Evolutionary conservation across 2,888 invertebrate genomes (phyloP), one percentile per base, ranked within the genome.

Genomic region (Ophion slaviceki): DNA sequence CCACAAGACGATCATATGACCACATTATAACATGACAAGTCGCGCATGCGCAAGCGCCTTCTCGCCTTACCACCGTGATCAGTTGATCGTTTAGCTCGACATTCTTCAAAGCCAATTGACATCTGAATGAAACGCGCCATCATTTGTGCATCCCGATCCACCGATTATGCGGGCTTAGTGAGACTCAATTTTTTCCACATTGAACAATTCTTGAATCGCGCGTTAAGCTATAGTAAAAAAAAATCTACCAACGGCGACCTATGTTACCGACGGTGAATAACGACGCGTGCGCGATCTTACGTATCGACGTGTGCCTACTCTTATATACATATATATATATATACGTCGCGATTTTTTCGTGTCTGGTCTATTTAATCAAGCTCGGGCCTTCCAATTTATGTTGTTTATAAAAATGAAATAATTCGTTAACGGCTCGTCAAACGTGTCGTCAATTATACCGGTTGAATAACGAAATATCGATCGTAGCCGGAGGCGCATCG

Each of bases 1-100:
- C 90, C 89, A 88, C 88, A 64, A 53, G 84, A 89, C 84, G 90
- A 90, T 91, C 91, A 91, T 91, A 91, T 91, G 91, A 91, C 91
- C 87, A 86, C 87, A 86, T 67, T 87, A 87, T 87, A 87, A 88
- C 84, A 87, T 88, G 87, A 87, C 86, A 24, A 61, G 24, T 24
- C 20, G 82, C 32, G 67, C 57, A 7, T 87, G 88, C 88, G 88
- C 84, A 82, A 8, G 40, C 87, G 89, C 89, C 64, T 14, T 59
- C 71, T 64, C 40, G 20, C 10, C 8, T 6, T 59, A 20, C 62
- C 36, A 45, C 77, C 14, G 28, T 75, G 76, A 67, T 88, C 86
- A 85, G 83, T 76, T 77, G 59, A 86, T 24, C 28, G 40, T 76
- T 53, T 74, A 61, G 64, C 7, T 32, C 36, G 20, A 71, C 20